These are phyloP conservation scores for Podarcis lilfordi DNA, from an alignment of 2,797 vertebrate genomes.

Conservation along the genomic window DNA sequence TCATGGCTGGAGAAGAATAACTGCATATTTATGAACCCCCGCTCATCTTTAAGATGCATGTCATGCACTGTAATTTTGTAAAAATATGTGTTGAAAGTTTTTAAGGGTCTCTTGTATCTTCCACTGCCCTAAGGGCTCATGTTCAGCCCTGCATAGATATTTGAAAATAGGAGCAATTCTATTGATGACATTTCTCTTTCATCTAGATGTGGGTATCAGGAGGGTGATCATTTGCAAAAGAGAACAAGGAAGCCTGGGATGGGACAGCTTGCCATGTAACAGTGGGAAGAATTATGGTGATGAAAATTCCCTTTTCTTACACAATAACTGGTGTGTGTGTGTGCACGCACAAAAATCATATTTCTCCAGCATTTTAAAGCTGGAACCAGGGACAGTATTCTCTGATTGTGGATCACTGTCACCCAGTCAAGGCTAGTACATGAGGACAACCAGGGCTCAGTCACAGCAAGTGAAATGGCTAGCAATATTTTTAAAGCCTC, in stretches of 20 bases:
- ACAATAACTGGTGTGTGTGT: background rate
- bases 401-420: background rate
- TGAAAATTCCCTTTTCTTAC: background rate
- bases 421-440: background rate
- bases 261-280: background rate
- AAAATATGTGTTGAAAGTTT: background rate
- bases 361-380: background rate
- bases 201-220: background rate
- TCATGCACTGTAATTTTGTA: background rate
- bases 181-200: background rate
- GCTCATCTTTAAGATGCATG: background rate
- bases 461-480: too few relatives aligned
- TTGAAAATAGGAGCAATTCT: background rate
- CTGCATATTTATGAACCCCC: background rate
- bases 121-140: background rate
- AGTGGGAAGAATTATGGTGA: background rate
- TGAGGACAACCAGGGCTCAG: too few relatives aligned
- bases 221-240: background rate
- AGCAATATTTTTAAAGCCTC: too few relatives aligned
- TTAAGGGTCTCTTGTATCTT: background rate
- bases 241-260: background rate
- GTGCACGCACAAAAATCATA: background rate
- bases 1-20: background rate
- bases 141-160: background rate
- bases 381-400: background rate